Percentiles rank a stretch among this genome's conserved stretches.
Evolutionary conservation across 2,888 invertebrate species (phyloP).

Genomic region (Alloplasta piceator): DNA sequence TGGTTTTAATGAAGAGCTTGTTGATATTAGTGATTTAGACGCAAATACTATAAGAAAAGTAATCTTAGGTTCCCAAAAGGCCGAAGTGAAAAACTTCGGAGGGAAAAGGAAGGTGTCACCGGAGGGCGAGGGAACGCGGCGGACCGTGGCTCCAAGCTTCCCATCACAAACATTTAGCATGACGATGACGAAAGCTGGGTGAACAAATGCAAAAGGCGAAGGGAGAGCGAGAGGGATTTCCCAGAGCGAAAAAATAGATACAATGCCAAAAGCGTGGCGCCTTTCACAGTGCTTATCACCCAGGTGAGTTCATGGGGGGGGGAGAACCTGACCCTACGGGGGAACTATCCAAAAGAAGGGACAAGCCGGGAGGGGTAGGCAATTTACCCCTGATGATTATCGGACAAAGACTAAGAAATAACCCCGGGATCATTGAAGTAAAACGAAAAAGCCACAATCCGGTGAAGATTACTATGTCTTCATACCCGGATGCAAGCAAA

Average conservation of each 20-base stretch:
- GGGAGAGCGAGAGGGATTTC: neutral
- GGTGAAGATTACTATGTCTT: neutral
- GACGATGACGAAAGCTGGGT: no score
- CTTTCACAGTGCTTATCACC: neutral
- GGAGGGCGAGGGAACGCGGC: no score
- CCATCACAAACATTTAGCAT: no score
- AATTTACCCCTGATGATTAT: constrained; percentile 12
- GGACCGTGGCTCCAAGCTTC: no score
- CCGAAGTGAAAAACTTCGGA: no score
- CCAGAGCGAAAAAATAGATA: constrained; percentile 1
- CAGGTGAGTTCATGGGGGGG: neutral
- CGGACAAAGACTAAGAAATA: neutral
- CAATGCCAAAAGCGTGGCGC: neutral
- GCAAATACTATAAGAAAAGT: no score
- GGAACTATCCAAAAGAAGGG: neutral
- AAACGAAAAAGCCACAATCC: constrained; percentile 24
- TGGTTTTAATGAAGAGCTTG: no score
- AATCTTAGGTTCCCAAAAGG: no score
- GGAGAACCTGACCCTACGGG: neutral
- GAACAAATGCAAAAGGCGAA: neutral
- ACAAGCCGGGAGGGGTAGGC: neutral
- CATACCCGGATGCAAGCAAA: constrained; percentile 10
- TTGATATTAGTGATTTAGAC: no score
- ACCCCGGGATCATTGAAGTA: neutral
- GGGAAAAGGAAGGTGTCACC: no score